Evolutionary conservation across 2,797 vertebrate species (phyloP).

Genomic region (Acanthornis magna): DNA sequence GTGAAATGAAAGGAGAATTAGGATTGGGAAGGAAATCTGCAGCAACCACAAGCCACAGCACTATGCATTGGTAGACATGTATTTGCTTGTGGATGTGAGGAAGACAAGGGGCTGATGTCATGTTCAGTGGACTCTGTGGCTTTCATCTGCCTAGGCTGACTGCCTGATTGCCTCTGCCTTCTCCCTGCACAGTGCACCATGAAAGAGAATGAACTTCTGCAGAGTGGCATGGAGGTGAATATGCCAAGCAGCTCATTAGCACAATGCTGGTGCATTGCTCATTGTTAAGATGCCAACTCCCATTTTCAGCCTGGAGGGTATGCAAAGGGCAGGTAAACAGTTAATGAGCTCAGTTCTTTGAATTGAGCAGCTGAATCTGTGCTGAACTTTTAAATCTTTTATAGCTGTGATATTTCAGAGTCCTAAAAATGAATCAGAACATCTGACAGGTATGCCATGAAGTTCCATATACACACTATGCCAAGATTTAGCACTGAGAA

Average conservation of each 20-base stretch:
- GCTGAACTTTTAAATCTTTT: conserved; percentile 29
- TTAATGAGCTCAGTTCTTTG: neutral
- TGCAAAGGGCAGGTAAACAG: conserved; percentile 52
- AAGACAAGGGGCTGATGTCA: neutral
- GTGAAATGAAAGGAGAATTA: neutral
- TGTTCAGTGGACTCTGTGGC: neutral
- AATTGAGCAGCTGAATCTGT: neutral
- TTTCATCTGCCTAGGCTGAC: neutral
- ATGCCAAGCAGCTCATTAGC: neutral
- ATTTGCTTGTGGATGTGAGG: neutral
- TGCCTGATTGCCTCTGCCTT: neutral
- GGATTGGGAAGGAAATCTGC: neutral
- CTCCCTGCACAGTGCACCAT: neutral
- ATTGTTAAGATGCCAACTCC: neutral
- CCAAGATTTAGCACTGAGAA: conserved; percentile 55
- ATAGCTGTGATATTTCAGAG: conserved; percentile 55
- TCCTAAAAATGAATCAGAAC: conserved; percentile 40
- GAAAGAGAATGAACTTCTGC: neutral
- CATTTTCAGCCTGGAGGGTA: neutral
- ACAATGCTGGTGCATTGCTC: neutral
- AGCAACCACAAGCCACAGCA: neutral
- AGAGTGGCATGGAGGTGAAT: neutral
- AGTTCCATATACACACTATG: neutral
- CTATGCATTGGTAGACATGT: neutral
- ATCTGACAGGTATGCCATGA: conserved; percentile 16